Evolutionary conservation across 2,797 vertebrate genomes (phyloP).

Genomic region (Halcyon chelicuti): DNA sequence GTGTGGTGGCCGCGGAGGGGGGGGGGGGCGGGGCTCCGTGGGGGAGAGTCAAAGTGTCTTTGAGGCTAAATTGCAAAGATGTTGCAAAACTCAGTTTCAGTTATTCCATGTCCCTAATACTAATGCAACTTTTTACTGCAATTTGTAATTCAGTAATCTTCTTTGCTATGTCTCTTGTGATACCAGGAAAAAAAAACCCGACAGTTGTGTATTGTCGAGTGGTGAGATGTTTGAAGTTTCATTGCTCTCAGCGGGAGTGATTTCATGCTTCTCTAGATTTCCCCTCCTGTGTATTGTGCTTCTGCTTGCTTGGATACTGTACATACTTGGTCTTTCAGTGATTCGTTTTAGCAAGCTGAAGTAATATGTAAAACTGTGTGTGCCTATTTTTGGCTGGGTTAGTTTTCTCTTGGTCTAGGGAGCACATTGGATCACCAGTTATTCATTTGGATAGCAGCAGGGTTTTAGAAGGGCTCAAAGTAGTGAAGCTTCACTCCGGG

Average conservation of each 20-base stretch:
- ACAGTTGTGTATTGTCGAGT: neutral
- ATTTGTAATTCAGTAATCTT: neutral
- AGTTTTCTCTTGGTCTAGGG: neutral
- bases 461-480: neutral
- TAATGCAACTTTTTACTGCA: neutral
- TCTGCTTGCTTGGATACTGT: neutral
- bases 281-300: neutral
- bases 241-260: neutral
- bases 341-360: neutral
- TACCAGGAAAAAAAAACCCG: neutral
- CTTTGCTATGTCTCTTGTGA: neutral
- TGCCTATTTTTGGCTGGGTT: neutral
- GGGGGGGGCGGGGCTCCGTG: too few relatives aligned
- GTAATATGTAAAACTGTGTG: neutral
- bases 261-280: neutral
- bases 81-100: neutral
- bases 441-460: neutral
- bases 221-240: neutral
- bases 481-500: neutral
- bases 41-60: neutral
- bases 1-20: too few relatives aligned
- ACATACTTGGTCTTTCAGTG: neutral
- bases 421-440: neutral
- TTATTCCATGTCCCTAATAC: neutral
- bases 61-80: neutral